These are phyloP conservation scores for Hoplostethus atlanticus DNA, from an alignment of 2,797 vertebrate species.

Conservation along the genomic window DNA sequence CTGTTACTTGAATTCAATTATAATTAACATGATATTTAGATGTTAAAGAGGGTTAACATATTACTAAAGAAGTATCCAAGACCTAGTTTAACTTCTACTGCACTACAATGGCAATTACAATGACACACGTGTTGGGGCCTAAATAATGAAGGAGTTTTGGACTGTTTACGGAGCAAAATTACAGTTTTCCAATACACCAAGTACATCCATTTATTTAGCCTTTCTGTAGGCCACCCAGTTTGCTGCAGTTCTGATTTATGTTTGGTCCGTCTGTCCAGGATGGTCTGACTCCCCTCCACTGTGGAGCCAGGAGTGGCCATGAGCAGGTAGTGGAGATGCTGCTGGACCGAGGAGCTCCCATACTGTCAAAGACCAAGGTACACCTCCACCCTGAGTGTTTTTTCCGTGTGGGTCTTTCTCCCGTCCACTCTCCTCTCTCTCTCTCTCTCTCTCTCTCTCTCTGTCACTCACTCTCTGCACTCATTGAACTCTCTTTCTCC, in stretches of 20 bases:
- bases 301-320: constrained; percentile 95
- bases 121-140: background rate
- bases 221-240: background rate
- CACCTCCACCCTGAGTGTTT: background rate
- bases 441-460: background rate
- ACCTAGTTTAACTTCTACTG: too few species aligned
- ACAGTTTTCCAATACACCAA: background rate
- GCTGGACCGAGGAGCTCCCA: constrained; percentile 93
- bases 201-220: background rate
- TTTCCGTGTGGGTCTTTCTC: background rate
- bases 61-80: too few species aligned
- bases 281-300: constrained; percentile 95
- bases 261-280: constrained; percentile 83
- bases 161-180: too few species aligned
- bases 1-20: background rate
- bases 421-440: constrained; percentile 11
- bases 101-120: background rate
- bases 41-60: background rate
- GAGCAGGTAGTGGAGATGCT: constrained; percentile 98
- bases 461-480: background rate
- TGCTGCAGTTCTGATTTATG: constrained; percentile 3
- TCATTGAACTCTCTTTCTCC: background rate
- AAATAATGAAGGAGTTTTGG: too few species aligned
- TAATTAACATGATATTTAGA: background rate
- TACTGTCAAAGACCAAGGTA: constrained; percentile 98